Evolutionary conservation across 2,888 invertebrate species (phyloP).

Genomic region (Melipona beecheii): DNA sequence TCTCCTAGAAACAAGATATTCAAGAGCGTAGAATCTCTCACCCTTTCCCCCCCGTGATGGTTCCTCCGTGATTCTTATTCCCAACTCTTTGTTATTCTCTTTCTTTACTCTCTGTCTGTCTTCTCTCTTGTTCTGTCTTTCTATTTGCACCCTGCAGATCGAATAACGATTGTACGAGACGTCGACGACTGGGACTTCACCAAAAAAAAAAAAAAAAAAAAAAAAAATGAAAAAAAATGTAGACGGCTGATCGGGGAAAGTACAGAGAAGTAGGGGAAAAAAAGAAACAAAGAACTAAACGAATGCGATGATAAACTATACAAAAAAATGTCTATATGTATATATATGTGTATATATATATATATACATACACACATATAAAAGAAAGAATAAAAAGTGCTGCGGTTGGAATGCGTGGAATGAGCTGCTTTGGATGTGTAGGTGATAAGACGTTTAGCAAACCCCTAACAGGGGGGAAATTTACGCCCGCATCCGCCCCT

Average conservation of each 20-base stretch:
- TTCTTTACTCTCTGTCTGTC: conserved; percentile 40
- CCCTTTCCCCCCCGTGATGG: background rate
- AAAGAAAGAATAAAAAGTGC: conserved; percentile 34
- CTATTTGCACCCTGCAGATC: conserved; percentile 65
- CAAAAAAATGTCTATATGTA: background rate
- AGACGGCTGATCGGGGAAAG: conserved; percentile 36
- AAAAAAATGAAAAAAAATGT: conserved; percentile 4
- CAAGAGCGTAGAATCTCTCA: conserved; percentile 20
- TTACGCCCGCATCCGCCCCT: conserved; percentile 75
- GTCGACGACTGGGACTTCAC: conserved; percentile 53
- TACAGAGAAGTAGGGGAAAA: conserved; percentile 1
- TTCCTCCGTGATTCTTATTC: background rate
- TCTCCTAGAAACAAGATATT: conserved; percentile 29
- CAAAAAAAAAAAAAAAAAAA: background rate
- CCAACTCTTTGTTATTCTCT: conserved; percentile 14
- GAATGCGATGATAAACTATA: background rate
- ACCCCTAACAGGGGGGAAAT: conserved; percentile 76
- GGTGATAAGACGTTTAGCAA: conserved; percentile 85
- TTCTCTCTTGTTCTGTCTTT: conserved; percentile 51
- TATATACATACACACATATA: background rate
- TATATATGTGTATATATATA: background rate
- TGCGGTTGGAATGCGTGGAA: conserved; percentile 83
- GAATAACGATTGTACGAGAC: conserved; percentile 56
- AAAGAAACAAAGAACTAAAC: conserved; percentile 8
- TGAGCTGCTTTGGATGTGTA: conserved; percentile 85